A percentile compares a stretch with the other conserved stretches of the same genome.
Evolutionary conservation across 2,797 vertebrate genomes (phyloP).

Genomic region (Amblyraja radiata): DNA sequence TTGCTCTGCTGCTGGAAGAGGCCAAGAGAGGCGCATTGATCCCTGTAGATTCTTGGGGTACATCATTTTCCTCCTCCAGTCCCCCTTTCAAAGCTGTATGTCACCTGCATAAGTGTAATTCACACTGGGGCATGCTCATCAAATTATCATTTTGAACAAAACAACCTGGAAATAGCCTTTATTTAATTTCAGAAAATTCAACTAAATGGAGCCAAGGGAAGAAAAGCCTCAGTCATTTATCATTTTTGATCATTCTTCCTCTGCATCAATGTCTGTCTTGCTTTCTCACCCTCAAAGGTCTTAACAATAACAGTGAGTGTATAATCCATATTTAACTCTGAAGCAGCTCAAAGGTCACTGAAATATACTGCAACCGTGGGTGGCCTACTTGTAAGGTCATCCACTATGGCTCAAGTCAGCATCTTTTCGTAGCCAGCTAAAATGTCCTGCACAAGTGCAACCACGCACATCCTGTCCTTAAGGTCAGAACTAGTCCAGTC

Average conservation of each 20-base stretch:
- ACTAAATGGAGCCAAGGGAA: not conserved
- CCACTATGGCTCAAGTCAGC: not conserved
- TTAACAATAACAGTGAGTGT: not conserved
- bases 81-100: too few species aligned
- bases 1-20: too few species aligned
- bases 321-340: not conserved
- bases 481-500: conserved; percentile 3
- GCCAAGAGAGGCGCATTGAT: too few species aligned
- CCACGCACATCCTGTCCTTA: not conserved
- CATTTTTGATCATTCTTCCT: not conserved
- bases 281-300: not conserved
- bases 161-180: too few species aligned
- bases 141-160: too few species aligned
- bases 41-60: too few species aligned
- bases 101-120: too few species aligned
- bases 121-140: too few species aligned
- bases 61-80: too few species aligned
- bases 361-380: not conserved
- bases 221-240: not conserved
- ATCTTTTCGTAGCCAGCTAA: not conserved
- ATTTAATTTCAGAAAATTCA: not conserved
- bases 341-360: conserved; percentile 1
- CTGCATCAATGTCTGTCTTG: not conserved
- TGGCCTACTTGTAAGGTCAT: not conserved
- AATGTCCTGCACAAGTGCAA: not conserved